These are phyloP conservation scores for Sacculina carcini DNA, from an alignment of 2,888 invertebrate genomes.

Conservation along the genomic window DNA sequence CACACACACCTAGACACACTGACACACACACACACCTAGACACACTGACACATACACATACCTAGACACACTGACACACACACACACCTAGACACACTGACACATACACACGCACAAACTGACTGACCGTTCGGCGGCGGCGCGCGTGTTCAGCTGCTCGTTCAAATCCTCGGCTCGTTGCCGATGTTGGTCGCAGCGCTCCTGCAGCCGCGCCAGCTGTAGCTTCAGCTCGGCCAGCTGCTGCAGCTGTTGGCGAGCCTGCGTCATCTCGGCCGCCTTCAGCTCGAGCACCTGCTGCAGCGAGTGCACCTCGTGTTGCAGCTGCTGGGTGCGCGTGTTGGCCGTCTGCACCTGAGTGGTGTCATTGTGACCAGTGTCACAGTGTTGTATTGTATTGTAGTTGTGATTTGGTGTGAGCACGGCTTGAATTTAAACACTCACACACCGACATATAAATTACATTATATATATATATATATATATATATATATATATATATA, in stretches of 20 bases:
- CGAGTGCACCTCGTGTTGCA: conserved; percentile 47
- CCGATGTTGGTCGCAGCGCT: conserved; percentile 44
- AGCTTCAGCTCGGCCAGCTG: conserved; percentile 45
- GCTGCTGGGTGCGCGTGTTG: not conserved
- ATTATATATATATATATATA: too few species aligned
- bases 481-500: too few species aligned
- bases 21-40: too few species aligned
- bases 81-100: too few species aligned
- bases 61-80: too few species aligned
- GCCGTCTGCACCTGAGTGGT: not conserved
- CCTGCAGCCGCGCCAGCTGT: conserved; percentile 38
- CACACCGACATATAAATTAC: too few species aligned
- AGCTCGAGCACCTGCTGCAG: conserved; percentile 64
- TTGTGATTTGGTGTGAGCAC: too few species aligned
- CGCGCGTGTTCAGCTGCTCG: conserved; percentile 39
- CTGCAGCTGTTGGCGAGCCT: conserved; percentile 27
- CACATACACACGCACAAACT: not conserved
- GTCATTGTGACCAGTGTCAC: too few species aligned
- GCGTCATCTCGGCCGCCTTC: conserved; percentile 56
- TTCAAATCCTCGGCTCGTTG: conserved; percentile 65
- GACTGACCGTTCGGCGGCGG: conserved; percentile 41
- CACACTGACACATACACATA: too few species aligned
- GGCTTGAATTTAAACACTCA: too few species aligned
- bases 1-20: too few species aligned
- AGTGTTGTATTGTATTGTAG: too few species aligned